Conservation (phyloP, 2,888 invertebrate species). For the Melanotus villosus region DNA sequence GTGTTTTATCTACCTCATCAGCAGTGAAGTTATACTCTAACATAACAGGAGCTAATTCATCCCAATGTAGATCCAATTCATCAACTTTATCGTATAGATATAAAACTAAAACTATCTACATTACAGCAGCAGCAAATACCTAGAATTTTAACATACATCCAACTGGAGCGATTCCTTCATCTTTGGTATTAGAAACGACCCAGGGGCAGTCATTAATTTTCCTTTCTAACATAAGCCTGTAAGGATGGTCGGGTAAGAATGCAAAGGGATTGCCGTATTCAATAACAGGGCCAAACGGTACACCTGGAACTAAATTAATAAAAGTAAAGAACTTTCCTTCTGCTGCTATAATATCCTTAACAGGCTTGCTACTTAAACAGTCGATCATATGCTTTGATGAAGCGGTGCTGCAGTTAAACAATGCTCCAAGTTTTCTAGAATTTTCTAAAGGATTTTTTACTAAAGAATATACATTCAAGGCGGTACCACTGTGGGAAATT, state of each 20-base stretch:
- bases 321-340: conserved; percentile 71
- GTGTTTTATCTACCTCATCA: too few relatives aligned
- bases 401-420: conserved; percentile 74
- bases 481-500: conserved; percentile 80
- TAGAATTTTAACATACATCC: conserved; percentile 37
- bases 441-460: conserved; percentile 72
- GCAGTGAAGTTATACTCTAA: too few relatives aligned
- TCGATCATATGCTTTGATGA: conserved; percentile 72
- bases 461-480: conserved; percentile 72
- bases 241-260: conserved; percentile 78
- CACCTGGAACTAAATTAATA: conserved; percentile 67
- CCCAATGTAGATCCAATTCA: too few relatives aligned
- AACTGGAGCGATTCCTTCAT: conserved; percentile 75
- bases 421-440: conserved; percentile 72
- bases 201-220: conserved; percentile 78
- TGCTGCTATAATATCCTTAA: conserved; percentile 72
- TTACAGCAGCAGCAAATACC: not conserved
- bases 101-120: too few relatives aligned
- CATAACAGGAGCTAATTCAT: too few relatives aligned
- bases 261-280: conserved; percentile 67
- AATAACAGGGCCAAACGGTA: conserved; percentile 59
- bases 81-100: too few relatives aligned
- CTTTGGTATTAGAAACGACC: conserved; percentile 77
- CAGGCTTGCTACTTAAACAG: conserved; percentile 75
- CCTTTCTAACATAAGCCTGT: conserved; percentile 73